Evolutionary conservation across 2,113 vertebrate species (phyloP), one percentile per base, ranked within the genome.

Genomic region (Progne subis): DNA sequence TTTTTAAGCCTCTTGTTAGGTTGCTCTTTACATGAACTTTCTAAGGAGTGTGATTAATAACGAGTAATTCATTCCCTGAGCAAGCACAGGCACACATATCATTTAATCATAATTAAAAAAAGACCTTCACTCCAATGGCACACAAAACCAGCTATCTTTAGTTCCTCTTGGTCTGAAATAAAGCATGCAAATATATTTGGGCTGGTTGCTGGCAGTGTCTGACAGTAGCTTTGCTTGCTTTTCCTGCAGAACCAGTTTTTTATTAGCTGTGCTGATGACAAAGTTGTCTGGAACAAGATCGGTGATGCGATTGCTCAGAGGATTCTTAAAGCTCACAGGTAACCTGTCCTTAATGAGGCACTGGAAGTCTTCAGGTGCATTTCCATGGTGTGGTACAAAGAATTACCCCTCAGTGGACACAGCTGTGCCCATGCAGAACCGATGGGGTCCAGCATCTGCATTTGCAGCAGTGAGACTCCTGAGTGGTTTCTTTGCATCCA

Each of bases 241-340:
- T 97, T 97, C 82, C 92, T 57, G 37, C 77, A 99, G 99, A 99
- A 99, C 96, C 99, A 99, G 97, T 99, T 99, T 96, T 99, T 99
- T 93, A 99, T 99, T 97, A 99, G 99, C 98, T 99, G 99, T 34
- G 98, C 99, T 6, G 99, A 99, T 95, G 98, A 98, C 97, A 98
- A 97, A 94, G 97, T 98, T 20, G 99, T 99, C 57, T 99, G 98
- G 97, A 99, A 99, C 97, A 99, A 98, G 97, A 98, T 99, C 1
- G 99, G 99, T 0, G 98, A 99, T 71, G 85, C 99, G 1, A 99
- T 99, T 24, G 98, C 98, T 21, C 97, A 98, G 77, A 98, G 99
- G 88, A 99, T 99, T 96, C 98, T 99, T 76, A 98, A 97, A 96
- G 99, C 99, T 10, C 96, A 99, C 98, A 99, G 98, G 99, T 99